Evolutionary conservation across 1,140 invertebrate species (phyloP), one percentile per base, ranked within the genome.

Genomic region (Solenopsis invicta): DNA sequence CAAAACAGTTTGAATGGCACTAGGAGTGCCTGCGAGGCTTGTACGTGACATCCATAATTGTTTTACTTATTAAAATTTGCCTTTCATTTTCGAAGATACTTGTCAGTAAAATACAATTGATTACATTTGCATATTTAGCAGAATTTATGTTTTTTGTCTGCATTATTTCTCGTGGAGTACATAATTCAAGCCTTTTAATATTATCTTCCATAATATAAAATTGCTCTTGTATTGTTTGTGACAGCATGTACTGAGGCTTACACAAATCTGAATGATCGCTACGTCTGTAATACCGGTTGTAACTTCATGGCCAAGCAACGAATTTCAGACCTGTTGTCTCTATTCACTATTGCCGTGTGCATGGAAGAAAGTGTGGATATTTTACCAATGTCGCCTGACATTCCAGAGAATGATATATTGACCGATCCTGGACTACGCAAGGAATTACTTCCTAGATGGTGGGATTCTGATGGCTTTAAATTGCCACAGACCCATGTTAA

Each of bases 201-300:
- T 52, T 54, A 10, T n/a, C 10, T 24, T 81, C 29, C 10, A n/a
- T 10, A 10, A 56, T 54, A 29, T 62, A 56, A 74, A 77, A 62
- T 45, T 12, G 18, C 3, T 24, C 50, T 59, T 41, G 1, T 29
- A 13, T 48, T 41, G 24, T 82, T 66, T 21, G 71, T 91, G 88
- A 41, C 87, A 95, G 95, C 94, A 59, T 96, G 95, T 71, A 91
- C 88, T 18, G 95, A 95, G 88, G 95, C 95, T 18, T 95, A 96
- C 64, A 64, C 45, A 61, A 88, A 90, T n/a, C 62, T 80, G 4
- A 90, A 93, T 75, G 94, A 94, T 72, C 89, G 92, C 3, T 93
- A 90, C 50, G 92, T 93, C 12, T 96, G 95, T 76, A 93, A 91
- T 21, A 91, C 89, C 71, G 95, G 95, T 9, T 96, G 95, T 88